Conservation (phyloP, 2,888 invertebrate genomes). For the Synergus gifuensis region DNA sequence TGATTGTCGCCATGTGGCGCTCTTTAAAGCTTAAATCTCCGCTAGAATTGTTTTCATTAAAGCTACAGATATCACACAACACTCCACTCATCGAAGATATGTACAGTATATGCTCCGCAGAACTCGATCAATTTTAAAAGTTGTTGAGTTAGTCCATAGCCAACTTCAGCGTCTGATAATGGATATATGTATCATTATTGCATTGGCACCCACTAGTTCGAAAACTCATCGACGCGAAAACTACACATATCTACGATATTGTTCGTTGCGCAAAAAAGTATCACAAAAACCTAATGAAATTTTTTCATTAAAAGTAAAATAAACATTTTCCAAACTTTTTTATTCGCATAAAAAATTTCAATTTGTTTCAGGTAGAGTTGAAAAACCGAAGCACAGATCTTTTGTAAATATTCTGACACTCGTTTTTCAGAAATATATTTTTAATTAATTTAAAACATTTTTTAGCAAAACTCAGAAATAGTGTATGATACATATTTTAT, state of each 20-base stretch:
- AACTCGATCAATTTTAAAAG: slow-evolving; percentile 40
- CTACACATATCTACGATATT: background rate
- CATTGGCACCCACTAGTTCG: slow-evolving; percentile 17
- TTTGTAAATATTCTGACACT: no score
- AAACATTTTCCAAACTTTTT: slow-evolving; percentile 3
- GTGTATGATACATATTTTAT: no score
- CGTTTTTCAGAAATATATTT: no score
- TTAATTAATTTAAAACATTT: no score
- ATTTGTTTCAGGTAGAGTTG: background rate
- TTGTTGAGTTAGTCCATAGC: slow-evolving; percentile 37
- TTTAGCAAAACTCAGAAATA: no score
- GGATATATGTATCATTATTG: slow-evolving; percentile 34
- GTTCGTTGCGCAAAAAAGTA: background rate
- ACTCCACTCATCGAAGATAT: background rate
- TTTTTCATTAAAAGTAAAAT: background rate
- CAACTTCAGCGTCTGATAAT: slow-evolving; percentile 37
- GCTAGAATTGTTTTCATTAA: slow-evolving; percentile 22
- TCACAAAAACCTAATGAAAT: no score
- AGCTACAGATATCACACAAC: slow-evolving; percentile 23
- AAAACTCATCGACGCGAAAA: slow-evolving; percentile 25
- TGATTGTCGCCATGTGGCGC: background rate
- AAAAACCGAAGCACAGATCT: background rate
- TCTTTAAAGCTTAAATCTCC: background rate
- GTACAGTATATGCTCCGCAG: slow-evolving; percentile 11
- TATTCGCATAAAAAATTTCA: no score